Evolutionary conservation across 2,113 vertebrate species (phyloP), one percentile per base, ranked within the genome.

Genomic region (Suncus etruscus): DNA sequence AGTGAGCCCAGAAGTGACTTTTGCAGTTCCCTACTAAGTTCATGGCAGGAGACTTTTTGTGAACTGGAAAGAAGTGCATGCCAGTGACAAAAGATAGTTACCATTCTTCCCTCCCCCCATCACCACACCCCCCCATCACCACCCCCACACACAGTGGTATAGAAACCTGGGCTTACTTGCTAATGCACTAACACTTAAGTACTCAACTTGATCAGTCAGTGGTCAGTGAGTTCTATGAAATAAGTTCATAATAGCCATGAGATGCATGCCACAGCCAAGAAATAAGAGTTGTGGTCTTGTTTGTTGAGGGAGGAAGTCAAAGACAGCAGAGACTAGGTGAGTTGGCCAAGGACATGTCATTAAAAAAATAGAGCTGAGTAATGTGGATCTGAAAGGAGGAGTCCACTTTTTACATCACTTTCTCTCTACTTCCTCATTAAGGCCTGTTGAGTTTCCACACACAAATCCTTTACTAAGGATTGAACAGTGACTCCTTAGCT

Each of bases 241-340:
- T 1, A 2, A 27, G 45, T 63, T 2, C 15, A 51, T 75, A 20
- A 5, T 2, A 24, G 39, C 6, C 4, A 0, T 0, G 11, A 77
- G 25, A n/a, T 1, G 2, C 3, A 10, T 47, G 15, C 39, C 25
- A 63, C 20, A n/a, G 2, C 12, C 16, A 66, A 66, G 39, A 18
- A 69, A n/a, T 31, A n/a, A 69, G 11, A 69, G 29, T 16, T 4
- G 2, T 39, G 15, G 68, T 22, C 18, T 54, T 18, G 18, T 20
- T 22, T 48, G 66, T 45, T 20, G 63, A 6, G 11, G 20, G 27
- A 77, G n/a, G 50, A 87, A 65, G 66, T 0, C 1, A 29, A 95
- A 29, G 63, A 24, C 29, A 3, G 14, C 65, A 72, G 47, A 80
- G 80, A 0, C 7, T 0, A 2, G 0, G 0, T 2, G 58, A 39